These are phyloP conservation scores for Drepana falcataria DNA, from an alignment of 2,888 invertebrate species.

Conservation along the genomic window DNA sequence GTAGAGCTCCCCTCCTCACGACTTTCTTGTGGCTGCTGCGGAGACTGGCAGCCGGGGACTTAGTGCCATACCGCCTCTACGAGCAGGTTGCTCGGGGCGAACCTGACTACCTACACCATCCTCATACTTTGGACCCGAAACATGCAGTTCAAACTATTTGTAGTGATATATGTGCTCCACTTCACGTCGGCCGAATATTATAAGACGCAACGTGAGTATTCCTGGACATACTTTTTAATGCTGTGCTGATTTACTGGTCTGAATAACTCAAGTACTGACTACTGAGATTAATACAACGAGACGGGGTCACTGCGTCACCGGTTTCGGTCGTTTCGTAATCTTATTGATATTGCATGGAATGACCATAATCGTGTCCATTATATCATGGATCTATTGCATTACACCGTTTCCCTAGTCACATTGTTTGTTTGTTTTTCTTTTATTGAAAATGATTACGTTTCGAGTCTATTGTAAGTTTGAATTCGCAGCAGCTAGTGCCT, in stretches of 20 bases:
- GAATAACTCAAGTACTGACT: conserved; percentile 6
- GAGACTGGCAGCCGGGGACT: conserved; percentile 42
- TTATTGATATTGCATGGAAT: conserved; percentile 34
- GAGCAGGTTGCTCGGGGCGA: conserved; percentile 52
- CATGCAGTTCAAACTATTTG: conserved; percentile 62
- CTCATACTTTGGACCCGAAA: conserved; percentile 26
- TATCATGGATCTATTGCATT: conserved; percentile 4
- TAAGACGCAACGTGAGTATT: conserved; percentile 70
- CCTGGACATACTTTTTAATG: conserved; percentile 22
- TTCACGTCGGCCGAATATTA: conserved; percentile 54
- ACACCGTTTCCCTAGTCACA: neutral
- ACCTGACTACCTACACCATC: conserved; percentile 28
- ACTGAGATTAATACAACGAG: conserved; percentile 24
- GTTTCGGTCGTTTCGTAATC: conserved; percentile 28
- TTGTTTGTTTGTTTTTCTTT: neutral
- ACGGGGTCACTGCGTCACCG: conserved; percentile 6
- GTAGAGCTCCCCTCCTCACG: conserved; percentile 57
- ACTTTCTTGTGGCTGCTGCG: conserved; percentile 35
- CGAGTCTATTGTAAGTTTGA: neutral
- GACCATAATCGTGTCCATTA: conserved; percentile 24
- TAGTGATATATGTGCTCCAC: conserved; percentile 63
- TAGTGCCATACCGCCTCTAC: conserved; percentile 59
- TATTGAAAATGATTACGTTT: neutral
- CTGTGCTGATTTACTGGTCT: conserved; percentile 9
- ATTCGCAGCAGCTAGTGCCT: too few species aligned